Evolutionary conservation across 2,113 vertebrate species (phyloP).

Genomic region (Numida meleagris): DNA sequence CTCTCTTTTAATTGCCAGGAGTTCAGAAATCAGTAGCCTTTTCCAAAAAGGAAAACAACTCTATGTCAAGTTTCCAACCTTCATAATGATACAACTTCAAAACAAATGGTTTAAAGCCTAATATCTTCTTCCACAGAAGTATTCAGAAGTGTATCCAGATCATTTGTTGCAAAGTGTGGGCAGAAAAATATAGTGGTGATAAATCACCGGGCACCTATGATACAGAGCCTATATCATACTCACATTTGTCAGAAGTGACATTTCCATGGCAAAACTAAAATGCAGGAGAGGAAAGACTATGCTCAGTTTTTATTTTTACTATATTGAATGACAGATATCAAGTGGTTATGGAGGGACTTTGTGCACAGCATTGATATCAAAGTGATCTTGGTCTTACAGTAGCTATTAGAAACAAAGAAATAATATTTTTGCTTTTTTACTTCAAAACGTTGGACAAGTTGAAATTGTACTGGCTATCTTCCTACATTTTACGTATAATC

Average conservation of each 20-base stretch:
- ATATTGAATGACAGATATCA: not conserved
- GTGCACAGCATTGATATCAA: not conserved
- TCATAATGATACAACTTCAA: not conserved
- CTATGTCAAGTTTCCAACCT: not conserved
- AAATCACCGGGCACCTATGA: conserved; percentile 20
- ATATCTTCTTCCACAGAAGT: not conserved
- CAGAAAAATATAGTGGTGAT: not conserved
- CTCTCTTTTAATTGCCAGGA: not conserved
- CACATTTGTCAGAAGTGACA: not conserved
- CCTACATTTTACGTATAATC: not conserved
- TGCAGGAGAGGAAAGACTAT: not conserved
- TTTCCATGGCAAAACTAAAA: not conserved
- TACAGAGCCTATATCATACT: not conserved
- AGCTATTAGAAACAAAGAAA: conserved; percentile 22
- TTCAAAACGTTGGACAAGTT: not conserved
- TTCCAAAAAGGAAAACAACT: not conserved
- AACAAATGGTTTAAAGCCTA: not conserved
- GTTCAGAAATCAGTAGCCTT: not conserved
- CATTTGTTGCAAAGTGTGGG: not conserved
- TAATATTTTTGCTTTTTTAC: not conserved
- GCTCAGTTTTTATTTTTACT: not conserved
- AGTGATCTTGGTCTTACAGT: conserved; percentile 35
- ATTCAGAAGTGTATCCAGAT: not conserved
- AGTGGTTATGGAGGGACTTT: not conserved
- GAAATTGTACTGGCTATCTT: not conserved